Conservation (phyloP, 2,888 invertebrate species). For the Embidobia sp. region DNA sequence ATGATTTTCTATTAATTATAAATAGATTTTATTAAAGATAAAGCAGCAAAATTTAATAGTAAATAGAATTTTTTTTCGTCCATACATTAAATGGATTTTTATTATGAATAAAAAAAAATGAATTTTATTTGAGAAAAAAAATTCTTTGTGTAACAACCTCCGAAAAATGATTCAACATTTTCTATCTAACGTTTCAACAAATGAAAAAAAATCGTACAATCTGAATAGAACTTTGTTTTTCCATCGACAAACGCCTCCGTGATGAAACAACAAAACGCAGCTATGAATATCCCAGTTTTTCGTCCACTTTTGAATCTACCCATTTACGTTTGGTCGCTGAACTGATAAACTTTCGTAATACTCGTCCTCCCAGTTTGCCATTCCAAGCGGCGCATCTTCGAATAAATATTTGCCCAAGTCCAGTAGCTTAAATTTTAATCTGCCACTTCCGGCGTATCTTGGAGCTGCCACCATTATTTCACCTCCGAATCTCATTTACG, state of each 20-base stretch:
- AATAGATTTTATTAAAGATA: no score
- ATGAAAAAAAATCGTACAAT: no score
- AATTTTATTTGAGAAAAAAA: no score
- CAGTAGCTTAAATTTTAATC: slow-evolving; percentile 34
- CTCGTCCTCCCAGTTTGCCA: slow-evolving; percentile 9
- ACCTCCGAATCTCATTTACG: slow-evolving; percentile 22
- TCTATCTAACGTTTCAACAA: no score
- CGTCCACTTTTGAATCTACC: slow-evolving; percentile 22
- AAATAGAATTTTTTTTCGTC: no score
- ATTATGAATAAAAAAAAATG: no score
- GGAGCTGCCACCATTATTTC: slow-evolving; percentile 29
- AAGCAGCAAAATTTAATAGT: no score
- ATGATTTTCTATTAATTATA: no score
- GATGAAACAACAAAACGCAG: slow-evolving; percentile 1
- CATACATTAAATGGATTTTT: no score
- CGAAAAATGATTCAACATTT: no score
- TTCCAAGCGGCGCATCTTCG: background rate
- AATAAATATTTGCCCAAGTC: slow-evolving; percentile 12
- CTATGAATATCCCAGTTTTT: slow-evolving; percentile 33
- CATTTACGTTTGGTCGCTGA: slow-evolving; percentile 17
- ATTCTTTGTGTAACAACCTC: no score
- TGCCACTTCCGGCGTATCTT: slow-evolving; percentile 31
- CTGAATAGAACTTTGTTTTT: no score
- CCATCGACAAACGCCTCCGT: background rate
- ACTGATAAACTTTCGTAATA: slow-evolving; percentile 32